Conservation (phyloP, 2,113 vertebrate species). For the Notothenia rossii region DNA sequence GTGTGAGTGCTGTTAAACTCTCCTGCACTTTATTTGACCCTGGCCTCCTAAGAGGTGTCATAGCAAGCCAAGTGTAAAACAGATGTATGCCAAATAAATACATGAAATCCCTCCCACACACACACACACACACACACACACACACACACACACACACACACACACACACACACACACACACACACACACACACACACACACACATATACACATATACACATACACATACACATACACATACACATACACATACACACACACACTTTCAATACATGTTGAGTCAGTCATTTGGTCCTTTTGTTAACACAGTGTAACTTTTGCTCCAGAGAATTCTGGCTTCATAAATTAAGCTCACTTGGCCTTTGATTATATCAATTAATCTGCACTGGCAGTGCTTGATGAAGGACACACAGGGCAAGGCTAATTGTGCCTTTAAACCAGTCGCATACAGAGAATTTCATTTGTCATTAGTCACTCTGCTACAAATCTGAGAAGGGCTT, state of each 20-base stretch:
- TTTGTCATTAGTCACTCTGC: constrained; percentile 49
- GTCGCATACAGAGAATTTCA: constrained; percentile 43
- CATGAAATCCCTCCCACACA: constrained; percentile 31
- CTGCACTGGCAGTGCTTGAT: constrained; percentile 46
- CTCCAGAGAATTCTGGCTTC: constrained; percentile 44
- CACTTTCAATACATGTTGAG: neutral
- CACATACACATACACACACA: neutral
- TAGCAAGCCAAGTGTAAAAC: constrained; percentile 61
- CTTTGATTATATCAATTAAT: constrained; percentile 74
- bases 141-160: neutral
- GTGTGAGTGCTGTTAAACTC: constrained; percentile 52
- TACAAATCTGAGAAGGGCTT: constrained; percentile 23
- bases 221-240: neutral
- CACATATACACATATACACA: too few relatives aligned
- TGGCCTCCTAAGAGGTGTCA: constrained; percentile 57
- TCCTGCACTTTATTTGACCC: constrained; percentile 74
- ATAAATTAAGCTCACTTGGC: constrained; percentile 62
- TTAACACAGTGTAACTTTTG: constrained; percentile 39
- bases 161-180: neutral
- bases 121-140: neutral
- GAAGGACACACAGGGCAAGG: constrained; percentile 52
- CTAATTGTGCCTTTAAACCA: constrained; percentile 69
- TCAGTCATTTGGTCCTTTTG: constrained; percentile 26
- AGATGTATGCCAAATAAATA: constrained; percentile 69
- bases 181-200: neutral